Evolutionary conservation across 2,888 invertebrate genomes (phyloP).

Genomic region (Zaprionus bogoriensis): DNA sequence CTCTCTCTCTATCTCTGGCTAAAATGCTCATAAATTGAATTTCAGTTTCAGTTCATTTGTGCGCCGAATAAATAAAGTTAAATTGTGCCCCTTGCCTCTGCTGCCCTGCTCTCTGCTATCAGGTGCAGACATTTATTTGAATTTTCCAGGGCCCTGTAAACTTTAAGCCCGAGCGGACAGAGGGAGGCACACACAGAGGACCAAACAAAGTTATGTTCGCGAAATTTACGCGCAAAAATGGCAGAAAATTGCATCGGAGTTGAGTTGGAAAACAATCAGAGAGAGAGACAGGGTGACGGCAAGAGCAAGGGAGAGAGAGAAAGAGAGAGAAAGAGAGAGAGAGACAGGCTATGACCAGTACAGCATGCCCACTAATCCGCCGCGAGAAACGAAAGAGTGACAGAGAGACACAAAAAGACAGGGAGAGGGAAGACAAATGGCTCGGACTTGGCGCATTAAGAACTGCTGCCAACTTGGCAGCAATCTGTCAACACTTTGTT

Average conservation of each 20-base stretch:
- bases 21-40: constrained; percentile 51
- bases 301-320: background rate
- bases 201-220: constrained; percentile 13
- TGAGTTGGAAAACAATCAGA: background rate
- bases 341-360: background rate
- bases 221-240: constrained; percentile 12
- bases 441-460: constrained; percentile 63
- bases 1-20: too few relatives aligned
- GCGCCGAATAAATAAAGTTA: constrained; percentile 41
- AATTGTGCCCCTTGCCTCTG: constrained; percentile 1
- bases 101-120: constrained; percentile 15
- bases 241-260: constrained; percentile 24
- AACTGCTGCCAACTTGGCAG: constrained; percentile 69
- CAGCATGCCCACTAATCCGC: background rate
- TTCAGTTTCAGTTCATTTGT: constrained; percentile 44
- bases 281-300: too few relatives aligned
- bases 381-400: too few relatives aligned
- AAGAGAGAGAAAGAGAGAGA: background rate
- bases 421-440: constrained; percentile 47
- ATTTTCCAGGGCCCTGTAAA: constrained; percentile 10
- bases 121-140: constrained; percentile 26
- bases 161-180: background rate
- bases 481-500: constrained; percentile 74
- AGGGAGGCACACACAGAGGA: constrained; percentile 6
- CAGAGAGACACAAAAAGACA: background rate